phyloP scores from a whole-genome alignment of 2,113 vertebrate species.

The Donacobius atricapilla region DNA sequence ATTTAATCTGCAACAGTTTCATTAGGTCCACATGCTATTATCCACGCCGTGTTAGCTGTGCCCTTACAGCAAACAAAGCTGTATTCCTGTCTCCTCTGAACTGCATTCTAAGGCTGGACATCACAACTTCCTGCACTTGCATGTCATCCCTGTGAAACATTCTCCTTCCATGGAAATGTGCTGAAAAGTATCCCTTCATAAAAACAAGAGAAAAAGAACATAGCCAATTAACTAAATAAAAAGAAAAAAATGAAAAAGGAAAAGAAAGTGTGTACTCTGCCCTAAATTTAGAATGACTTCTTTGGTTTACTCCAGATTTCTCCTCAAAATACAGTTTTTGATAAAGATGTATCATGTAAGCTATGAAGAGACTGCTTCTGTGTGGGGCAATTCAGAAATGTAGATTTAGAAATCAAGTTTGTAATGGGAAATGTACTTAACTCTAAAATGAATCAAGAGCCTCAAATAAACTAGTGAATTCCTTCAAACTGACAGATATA shows the following conservation, averaged over 20 bases:
- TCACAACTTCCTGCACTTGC: not conserved
- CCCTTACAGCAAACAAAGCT: not conserved
- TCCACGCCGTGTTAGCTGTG: rapidly evolving
- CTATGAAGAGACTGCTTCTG: not conserved
- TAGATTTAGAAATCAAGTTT: not conserved
- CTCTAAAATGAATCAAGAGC: not conserved
- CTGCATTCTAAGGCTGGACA: rapidly evolving
- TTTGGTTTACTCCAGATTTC: not conserved
- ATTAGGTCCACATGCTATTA: not conserved
- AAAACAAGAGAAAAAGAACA: not conserved
- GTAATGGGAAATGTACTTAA: not conserved
- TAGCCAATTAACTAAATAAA: not conserved
- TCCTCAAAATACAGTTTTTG: not conserved
- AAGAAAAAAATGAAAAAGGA: not conserved
- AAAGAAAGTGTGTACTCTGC: not conserved
- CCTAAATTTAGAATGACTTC: not conserved
- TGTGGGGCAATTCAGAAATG: not conserved
- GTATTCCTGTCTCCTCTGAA: not conserved
- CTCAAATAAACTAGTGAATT: not conserved
- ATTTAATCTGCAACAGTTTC: not conserved
- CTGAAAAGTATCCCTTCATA: not conserved
- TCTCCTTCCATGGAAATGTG: not conserved
- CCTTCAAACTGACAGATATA: not conserved
- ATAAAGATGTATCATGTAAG: not conserved
- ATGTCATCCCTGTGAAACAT: not conserved